phyloP scores from a whole-genome alignment of 2,797 vertebrate genomes.

The Bradypus variegatus region DNA sequence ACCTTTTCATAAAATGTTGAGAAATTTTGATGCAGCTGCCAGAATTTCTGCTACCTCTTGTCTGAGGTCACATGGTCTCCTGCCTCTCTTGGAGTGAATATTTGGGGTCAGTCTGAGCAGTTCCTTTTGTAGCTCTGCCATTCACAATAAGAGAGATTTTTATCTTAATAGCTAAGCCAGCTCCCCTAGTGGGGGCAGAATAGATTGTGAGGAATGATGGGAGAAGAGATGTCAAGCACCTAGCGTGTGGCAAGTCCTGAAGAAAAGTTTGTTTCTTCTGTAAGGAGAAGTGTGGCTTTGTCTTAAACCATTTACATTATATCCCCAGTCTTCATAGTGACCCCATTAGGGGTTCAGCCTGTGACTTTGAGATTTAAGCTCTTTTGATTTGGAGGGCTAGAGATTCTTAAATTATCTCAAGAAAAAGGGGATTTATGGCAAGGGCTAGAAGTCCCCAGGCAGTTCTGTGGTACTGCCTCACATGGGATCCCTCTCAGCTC shows the following conservation, averaged over 20 bases:
- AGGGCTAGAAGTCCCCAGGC: background rate
- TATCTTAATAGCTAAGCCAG: background rate
- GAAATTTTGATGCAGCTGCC: background rate
- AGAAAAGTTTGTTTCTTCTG: background rate
- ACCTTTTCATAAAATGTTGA: background rate
- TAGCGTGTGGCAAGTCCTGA: background rate
- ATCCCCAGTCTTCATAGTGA: background rate
- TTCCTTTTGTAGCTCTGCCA: background rate
- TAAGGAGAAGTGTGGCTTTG: background rate
- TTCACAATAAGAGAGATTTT: background rate
- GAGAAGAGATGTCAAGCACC: background rate
- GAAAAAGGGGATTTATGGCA: background rate
- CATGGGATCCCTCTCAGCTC: background rate
- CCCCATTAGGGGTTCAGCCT: background rate
- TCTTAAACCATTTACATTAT: background rate
- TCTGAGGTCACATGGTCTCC: background rate
- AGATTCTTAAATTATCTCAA: background rate
- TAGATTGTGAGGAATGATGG: background rate
- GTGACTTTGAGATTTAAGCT: background rate
- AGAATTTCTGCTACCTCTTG: background rate
- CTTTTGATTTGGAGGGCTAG: background rate
- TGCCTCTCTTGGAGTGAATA: background rate
- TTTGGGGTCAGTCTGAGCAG: background rate
- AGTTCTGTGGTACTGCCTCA: background rate
- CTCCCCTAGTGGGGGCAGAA: background rate